Base-by-base conservation (phyloP, 2,888 invertebrate species). In the Agriopis leucophaearia region DNA sequence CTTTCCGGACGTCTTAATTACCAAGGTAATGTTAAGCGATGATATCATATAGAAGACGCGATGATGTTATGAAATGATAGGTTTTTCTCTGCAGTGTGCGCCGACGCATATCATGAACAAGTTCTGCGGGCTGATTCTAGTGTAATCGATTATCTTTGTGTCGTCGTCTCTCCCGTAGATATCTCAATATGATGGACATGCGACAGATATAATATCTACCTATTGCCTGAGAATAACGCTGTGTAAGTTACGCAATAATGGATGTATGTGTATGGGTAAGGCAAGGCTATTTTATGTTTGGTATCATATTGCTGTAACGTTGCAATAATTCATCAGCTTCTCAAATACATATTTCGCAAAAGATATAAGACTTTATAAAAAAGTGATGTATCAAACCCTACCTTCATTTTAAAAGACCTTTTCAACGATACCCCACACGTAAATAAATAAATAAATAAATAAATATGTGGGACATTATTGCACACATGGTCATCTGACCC, bases 41-140 rank as follows among this genome's bases (percentile, higher is more conserved):
- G 36, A 57, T 62, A 52, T 59, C 16, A 48, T 47, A 54, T 16
- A 38, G 52, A 54, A 54, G 38, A 50, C 42, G 45, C 45, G 36
- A 57, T 56, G 10, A 45, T 48, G 61, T 51, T 57, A 40, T 16
- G 38, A 59, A 63, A 62, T 63, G 27, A 63, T 63, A 54, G 56
- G 65, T 67, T 69, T 65, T 65, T 69, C 55, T 71, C 72, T 69
- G 44, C n/a, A 27, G 55, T 64, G 58, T 59, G 72, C 74, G 65
- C 48, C 47, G 44, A 67, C 62, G 70, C 74, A 69, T 72, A 35
- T 50, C 71, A 51, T 27, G 45, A 45, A 62, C 72, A 56, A 67
- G 69, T 67, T 67, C 40, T 69, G 56, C 55, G 42, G 52, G 27
- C 35, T 47, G 57, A 47, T 57, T 57, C 27, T 55, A 12, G 42